These are phyloP conservation scores for Tipula lateralis DNA, from an alignment of 2,888 invertebrate genomes.

Conservation along the genomic window DNA sequence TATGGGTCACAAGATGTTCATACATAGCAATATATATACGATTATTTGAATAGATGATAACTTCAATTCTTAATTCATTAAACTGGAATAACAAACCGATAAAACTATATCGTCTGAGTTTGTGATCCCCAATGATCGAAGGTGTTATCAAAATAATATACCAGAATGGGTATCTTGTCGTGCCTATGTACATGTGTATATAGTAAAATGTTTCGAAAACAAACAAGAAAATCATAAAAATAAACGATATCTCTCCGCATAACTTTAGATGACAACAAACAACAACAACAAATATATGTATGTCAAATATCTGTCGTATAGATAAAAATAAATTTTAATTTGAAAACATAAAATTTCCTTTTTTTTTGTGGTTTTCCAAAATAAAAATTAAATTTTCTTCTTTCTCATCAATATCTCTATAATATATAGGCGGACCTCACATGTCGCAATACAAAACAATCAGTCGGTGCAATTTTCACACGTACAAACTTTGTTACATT, in stretches of 20 bases:
- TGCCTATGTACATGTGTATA: background rate
- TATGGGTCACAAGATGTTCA: no score
- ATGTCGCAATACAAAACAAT: constrained; percentile 85
- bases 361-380: constrained; percentile 13
- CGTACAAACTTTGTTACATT: constrained; percentile 90
- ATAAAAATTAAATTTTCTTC: constrained; percentile 19
- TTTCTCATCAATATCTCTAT: constrained; percentile 35
- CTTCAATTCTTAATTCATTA: background rate
- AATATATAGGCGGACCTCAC: constrained; percentile 77
- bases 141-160: background rate
- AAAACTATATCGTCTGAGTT: background rate
- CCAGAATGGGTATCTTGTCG: no score
- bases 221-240: background rate
- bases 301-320: background rate
- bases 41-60: no score
- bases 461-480: constrained; percentile 82
- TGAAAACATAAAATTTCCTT: background rate
- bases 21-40: no score
- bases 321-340: background rate
- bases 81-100: background rate
- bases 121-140: background rate
- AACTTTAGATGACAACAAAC: background rate
- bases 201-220: background rate
- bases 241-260: background rate
- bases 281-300: background rate